A percentile compares a stretch with the other conserved stretches of the same genome.
These are phyloP conservation scores for Linnaemya vulpina DNA, from an alignment of 2,888 invertebrate genomes.

Conservation along the genomic window DNA sequence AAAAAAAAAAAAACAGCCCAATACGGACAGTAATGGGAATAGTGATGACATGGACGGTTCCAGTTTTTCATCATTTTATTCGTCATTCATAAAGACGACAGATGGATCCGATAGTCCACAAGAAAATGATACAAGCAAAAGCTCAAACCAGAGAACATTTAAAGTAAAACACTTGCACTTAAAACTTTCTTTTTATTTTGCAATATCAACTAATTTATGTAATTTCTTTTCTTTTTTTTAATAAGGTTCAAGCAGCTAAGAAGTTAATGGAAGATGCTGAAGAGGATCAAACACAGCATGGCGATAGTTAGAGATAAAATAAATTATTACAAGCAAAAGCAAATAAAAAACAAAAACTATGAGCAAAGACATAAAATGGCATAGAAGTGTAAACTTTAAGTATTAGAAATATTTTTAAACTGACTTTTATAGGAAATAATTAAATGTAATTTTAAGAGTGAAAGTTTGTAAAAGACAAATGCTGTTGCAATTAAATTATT, in stretches of 20 bases:
- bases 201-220: background rate
- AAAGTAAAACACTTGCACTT: conserved; percentile 72
- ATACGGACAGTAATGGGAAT: conserved; percentile 81
- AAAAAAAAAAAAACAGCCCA: conserved; percentile 72
- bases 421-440: background rate
- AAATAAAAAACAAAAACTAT: background rate
- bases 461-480: background rate
- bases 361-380: background rate
- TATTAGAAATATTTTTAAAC: conserved; percentile 25
- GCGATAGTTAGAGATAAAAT: conserved; percentile 66
- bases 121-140: conserved; percentile 79
- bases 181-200: background rate
- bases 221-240: conserved; percentile 51
- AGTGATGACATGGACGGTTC: conserved; percentile 85
- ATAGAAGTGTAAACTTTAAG: background rate
- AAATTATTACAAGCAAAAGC: too few relatives aligned
- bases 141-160: conserved; percentile 76
- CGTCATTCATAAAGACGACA: conserved; percentile 87
- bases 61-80: conserved; percentile 88
- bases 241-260: conserved; percentile 56
- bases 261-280: conserved; percentile 74
- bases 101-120: conserved; percentile 84
- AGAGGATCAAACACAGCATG: conserved; percentile 79
- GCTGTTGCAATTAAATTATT: too few relatives aligned
- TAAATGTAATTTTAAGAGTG: background rate